phyloP scores from a whole-genome alignment of 2,113 vertebrate species.

The Calidris pugnax region DNA sequence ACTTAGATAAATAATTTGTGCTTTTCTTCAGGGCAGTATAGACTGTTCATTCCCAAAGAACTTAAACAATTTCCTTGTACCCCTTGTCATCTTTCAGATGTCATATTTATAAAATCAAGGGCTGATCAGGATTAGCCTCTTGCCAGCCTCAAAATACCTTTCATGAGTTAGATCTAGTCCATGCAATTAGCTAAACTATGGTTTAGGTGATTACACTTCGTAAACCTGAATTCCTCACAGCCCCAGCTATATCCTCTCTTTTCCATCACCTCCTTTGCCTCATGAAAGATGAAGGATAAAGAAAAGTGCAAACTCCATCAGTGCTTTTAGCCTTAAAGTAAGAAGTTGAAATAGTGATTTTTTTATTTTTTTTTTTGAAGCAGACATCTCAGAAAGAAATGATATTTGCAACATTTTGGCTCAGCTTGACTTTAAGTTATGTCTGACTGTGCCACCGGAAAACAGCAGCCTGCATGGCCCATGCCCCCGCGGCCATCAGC shows the following conservation, averaged over 20 bases:
- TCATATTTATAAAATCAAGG: neutral
- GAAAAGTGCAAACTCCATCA: neutral
- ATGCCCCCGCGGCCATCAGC: neutral
- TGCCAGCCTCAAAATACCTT: neutral
- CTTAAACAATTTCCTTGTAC: neutral
- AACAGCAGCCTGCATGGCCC: neutral
- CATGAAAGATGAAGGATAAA: neutral
- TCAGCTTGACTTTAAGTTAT: neutral
- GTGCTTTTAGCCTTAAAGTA: neutral
- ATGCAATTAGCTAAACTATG: neutral
- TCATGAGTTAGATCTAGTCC: neutral
- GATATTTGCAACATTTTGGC: neutral
- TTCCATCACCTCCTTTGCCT: neutral
- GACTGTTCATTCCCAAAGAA: neutral
- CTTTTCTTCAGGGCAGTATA: conserved; percentile 45
- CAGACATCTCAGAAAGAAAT: neutral
- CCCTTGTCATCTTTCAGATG: neutral
- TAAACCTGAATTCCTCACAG: neutral
- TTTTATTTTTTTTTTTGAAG: neutral
- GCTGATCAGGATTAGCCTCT: neutral
- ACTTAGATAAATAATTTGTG: conserved; percentile 59
- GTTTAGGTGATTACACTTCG: neutral
- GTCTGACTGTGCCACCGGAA: neutral
- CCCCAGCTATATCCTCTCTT: neutral
- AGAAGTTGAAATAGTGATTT: neutral